Base-by-base conservation (phyloP, 1,140 invertebrate species). In the Drosophila erecta region DNA sequence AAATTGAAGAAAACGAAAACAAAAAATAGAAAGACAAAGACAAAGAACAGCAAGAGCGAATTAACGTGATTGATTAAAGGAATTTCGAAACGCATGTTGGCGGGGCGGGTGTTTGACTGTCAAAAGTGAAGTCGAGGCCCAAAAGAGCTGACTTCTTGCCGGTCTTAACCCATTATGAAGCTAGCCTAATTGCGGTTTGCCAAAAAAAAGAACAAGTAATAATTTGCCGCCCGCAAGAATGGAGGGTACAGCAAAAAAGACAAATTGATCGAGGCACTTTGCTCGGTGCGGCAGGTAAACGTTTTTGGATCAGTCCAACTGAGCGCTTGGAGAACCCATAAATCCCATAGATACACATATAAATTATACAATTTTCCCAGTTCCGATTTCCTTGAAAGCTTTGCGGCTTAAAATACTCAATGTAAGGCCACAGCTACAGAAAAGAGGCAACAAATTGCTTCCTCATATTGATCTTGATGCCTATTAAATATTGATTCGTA, bases 21-120 rank as follows among this genome's bases (percentile, higher is more conserved):
- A 30, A 40, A 40, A 44, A 64, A 40, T 2, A 44, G 35, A 66
- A 51, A 37, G 15, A 51, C 49, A 66, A 51, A 37, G 15, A 51
- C 49, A 22, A 30, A 38, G 22, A 57, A 86, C 73, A 85, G 67
- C 77, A 69, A 75, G 75, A 66, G 49, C 62, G 58, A 84, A 86
- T 84, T 84, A 81, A 71, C 58, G 74, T 85, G 81, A 87, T 85
- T 87, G 81, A 85, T 87, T 87, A 60, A 81, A 77, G 62, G 69
- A 71, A 85, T 76, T 80, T 84, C 15, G 61, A 43, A 53, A 50
- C 35, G 60, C 41, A 64, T 17, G 60, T 64, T 75, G 60, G 59
- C 46, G 53, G 49, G 46, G 47, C 51, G 27, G 53, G 27, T 40
- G 17, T 20, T 33, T 15, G 59, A 22, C 51, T 65, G 59, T 55